A percentile compares a stretch with the other conserved stretches of the same genome.
Evolutionary conservation across 2,113 vertebrate species (phyloP).

Genomic region (Marcusenius ussheri): DNA sequence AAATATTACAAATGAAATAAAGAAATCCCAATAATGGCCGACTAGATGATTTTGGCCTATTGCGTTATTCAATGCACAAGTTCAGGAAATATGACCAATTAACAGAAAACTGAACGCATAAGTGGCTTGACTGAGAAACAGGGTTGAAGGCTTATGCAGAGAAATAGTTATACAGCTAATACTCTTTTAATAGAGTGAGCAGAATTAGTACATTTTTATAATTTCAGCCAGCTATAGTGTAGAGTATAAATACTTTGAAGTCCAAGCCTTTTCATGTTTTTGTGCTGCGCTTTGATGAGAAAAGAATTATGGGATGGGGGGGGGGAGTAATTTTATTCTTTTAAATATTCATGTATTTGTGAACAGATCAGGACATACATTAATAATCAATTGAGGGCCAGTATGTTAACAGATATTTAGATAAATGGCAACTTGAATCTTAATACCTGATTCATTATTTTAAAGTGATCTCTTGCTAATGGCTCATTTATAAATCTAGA

Average conservation of each 20-base stretch:
- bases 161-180: neutral
- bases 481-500: neutral
- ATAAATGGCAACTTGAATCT: neutral
- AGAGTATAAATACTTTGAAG: neutral
- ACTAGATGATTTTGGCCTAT: neutral
- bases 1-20: neutral
- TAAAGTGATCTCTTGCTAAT: neutral
- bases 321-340: neutral
- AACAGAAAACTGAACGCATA: neutral
- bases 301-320: neutral
- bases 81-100: neutral
- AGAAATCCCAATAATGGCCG: neutral
- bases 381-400: neutral
- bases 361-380: neutral
- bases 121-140: neutral
- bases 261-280: neutral
- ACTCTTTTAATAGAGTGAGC: neutral
- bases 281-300: neutral
- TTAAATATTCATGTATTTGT: neutral
- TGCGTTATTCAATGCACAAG: neutral
- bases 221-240: neutral
- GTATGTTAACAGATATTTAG: neutral
- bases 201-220: neutral
- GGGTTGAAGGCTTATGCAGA: neutral
- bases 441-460: neutral